These are phyloP conservation scores for Ophthalmolycus amberensis DNA, from an alignment of 2,113 vertebrate genomes.

Conservation along the genomic window DNA sequence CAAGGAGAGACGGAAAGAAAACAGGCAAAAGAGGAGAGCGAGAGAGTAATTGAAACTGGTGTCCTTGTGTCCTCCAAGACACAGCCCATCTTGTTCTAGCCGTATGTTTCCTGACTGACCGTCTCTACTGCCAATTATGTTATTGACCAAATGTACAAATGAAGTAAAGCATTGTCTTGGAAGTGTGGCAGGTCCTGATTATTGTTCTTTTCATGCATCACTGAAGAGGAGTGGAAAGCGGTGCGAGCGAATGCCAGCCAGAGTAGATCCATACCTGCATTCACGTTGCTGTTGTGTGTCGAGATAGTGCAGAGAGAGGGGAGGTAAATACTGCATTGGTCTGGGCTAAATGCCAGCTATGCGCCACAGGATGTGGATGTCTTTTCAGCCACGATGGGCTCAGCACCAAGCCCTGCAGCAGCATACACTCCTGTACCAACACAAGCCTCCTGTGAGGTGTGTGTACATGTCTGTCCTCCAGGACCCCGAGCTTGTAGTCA, in stretches of 20 bases:
- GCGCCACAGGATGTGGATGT: slow-evolving; percentile 43
- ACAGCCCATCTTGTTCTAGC: background rate
- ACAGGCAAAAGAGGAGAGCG: background rate
- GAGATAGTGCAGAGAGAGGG: background rate
- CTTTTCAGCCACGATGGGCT: slow-evolving; percentile 54
- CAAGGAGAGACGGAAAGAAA: background rate
- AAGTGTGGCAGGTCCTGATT: background rate
- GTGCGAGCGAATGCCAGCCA: background rate
- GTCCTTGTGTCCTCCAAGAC: background rate
- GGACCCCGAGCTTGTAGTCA: slow-evolving; percentile 8
- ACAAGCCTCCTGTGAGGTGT: slow-evolving; percentile 20
- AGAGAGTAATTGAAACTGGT: slow-evolving; percentile 13
- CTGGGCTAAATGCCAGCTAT: slow-evolving; percentile 57
- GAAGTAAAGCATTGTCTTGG: background rate
- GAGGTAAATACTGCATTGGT: slow-evolving; percentile 36
- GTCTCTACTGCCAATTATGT: background rate
- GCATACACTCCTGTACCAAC: slow-evolving; percentile 34
- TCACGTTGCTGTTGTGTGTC: background rate
- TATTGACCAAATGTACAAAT: background rate
- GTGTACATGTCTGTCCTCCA: slow-evolving; percentile 20
- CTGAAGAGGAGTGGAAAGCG: background rate
- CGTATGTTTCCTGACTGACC: background rate
- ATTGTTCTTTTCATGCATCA: background rate
- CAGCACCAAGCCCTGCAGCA: slow-evolving; percentile 59
- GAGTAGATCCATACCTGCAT: background rate